Evolutionary conservation across 2,888 invertebrate species (phyloP).

Genomic region (Mythimna loreyi): DNA sequence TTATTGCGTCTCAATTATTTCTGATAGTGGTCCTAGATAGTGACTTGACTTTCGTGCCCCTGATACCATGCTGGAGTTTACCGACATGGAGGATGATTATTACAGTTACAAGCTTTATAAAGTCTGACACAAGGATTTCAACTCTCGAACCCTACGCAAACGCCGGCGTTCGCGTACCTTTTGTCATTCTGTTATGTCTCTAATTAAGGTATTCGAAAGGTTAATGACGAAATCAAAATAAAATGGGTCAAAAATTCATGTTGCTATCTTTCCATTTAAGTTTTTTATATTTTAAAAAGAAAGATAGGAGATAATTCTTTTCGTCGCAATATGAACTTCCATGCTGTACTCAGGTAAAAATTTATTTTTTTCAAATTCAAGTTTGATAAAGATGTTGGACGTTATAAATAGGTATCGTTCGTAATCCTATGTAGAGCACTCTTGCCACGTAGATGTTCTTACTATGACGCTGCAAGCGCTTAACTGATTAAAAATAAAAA

Average conservation of each 20-base stretch:
- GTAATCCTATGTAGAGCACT: background rate
- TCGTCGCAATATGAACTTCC: background rate
- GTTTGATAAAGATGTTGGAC: no score
- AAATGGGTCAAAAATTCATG: background rate
- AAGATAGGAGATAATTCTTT: no score
- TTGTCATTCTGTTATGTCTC: no score
- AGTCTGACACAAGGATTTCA: no score
- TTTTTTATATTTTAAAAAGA: no score
- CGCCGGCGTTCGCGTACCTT: no score
- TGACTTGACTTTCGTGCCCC: background rate
- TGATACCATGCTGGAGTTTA: background rate
- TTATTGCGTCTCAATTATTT: background rate
- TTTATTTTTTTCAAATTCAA: background rate
- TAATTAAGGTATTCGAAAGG: no score
- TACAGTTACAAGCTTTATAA: no score
- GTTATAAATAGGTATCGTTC: background rate
- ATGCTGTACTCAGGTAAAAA: background rate
- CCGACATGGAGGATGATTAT: background rate
- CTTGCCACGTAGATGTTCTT: slow-evolving; percentile 1
- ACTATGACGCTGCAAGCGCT: slow-evolving; percentile 10
- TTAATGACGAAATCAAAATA: background rate
- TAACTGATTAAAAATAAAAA: no score
- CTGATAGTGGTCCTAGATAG: slow-evolving; percentile 1
- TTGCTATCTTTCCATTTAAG: no score
- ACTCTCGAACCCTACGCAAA: no score